Evolutionary conservation across 2,888 invertebrate species (phyloP).

Genomic region (Oxyscelio sp.): DNA sequence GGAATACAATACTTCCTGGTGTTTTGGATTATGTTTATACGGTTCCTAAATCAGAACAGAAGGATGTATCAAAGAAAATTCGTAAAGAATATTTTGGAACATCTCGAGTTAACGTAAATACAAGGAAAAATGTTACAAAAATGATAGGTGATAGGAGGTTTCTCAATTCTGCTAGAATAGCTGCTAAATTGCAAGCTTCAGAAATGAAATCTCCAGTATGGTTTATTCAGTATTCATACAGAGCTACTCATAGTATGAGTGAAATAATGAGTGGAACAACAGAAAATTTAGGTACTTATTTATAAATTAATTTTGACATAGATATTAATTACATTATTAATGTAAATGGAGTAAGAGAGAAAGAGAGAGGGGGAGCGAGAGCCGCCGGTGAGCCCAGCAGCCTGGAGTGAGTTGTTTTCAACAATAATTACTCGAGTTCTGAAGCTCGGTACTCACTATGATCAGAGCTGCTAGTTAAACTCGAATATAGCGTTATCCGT

Average conservation of each 20-base stretch:
- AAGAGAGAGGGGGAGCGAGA: conserved; percentile 7
- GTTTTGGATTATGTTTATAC: conserved; percentile 91
- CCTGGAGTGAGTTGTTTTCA: conserved; percentile 82
- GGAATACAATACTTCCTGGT: conserved; percentile 90
- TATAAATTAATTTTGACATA: too few relatives aligned
- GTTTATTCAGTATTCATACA: conserved; percentile 91
- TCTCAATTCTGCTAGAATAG: conserved; percentile 90
- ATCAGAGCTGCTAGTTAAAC: conserved; percentile 77
- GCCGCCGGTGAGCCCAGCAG: conserved; percentile 50
- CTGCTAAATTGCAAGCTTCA: conserved; percentile 90
- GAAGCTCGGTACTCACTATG: conserved; percentile 81
- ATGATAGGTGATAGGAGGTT: conserved; percentile 92
- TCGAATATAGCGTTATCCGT: conserved; percentile 77
- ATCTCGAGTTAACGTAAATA: conserved; percentile 88
- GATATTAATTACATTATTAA: too few relatives aligned
- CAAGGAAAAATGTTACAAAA: conserved; percentile 83
- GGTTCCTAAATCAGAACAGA: conserved; percentile 88
- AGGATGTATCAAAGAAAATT: conserved; percentile 89
- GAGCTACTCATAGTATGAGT: conserved; percentile 90
- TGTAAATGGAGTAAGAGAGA: too few relatives aligned
- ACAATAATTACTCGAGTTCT: conserved; percentile 86
- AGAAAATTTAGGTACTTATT: conserved; percentile 89
- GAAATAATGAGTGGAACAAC: conserved; percentile 89
- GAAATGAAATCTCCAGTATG: conserved; percentile 90
- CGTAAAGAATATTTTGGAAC: conserved; percentile 90